A percentile compares a stretch with the other conserved stretches of the same genome.
phyloP scores from a whole-genome alignment of 1,140 invertebrate species.

The Brachionus paranguensis region DNA sequence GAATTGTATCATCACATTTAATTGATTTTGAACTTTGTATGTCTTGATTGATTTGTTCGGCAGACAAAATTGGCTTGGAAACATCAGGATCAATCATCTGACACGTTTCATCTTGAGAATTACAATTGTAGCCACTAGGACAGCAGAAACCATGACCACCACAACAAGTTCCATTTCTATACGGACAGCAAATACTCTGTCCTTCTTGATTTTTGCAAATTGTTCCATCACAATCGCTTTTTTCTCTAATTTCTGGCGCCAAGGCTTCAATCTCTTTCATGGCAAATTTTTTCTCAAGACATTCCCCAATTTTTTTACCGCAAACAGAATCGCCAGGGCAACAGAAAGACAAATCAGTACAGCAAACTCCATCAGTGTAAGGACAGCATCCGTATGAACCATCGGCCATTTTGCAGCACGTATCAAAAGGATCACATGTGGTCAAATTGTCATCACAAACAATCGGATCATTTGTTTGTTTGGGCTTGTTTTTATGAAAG shows the following conservation, averaged over 20 bases:
- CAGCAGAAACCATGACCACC: slow-evolving; percentile 26
- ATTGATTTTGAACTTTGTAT: background rate
- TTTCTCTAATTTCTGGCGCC: background rate
- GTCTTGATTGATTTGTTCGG: background rate
- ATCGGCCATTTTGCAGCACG: slow-evolving; percentile 37
- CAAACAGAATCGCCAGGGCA: background rate
- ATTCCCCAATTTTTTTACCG: background rate
- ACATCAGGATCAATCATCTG: background rate
- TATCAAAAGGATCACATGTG: slow-evolving; percentile 25
- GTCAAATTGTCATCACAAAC: slow-evolving; percentile 16
- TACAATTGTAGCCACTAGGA: slow-evolving; percentile 33
- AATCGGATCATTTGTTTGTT: background rate
- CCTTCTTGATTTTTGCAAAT: background rate
- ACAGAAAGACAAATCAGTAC: slow-evolving; percentile 34
- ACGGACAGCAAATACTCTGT: slow-evolving; percentile 13
- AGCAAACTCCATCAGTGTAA: slow-evolving; percentile 48
- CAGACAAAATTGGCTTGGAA: background rate
- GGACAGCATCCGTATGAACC: slow-evolving; percentile 44
- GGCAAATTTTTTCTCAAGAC: background rate
- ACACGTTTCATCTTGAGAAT: slow-evolving; percentile 26
- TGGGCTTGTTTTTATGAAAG: background rate
- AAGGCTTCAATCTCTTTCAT: background rate
- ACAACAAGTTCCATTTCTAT: slow-evolving; percentile 37
- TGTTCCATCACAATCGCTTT: background rate
- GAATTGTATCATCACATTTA: slow-evolving; percentile 11